Evolutionary conservation across 2,113 vertebrate species (phyloP).

Genomic region (Pollimyrus isidori): DNA sequence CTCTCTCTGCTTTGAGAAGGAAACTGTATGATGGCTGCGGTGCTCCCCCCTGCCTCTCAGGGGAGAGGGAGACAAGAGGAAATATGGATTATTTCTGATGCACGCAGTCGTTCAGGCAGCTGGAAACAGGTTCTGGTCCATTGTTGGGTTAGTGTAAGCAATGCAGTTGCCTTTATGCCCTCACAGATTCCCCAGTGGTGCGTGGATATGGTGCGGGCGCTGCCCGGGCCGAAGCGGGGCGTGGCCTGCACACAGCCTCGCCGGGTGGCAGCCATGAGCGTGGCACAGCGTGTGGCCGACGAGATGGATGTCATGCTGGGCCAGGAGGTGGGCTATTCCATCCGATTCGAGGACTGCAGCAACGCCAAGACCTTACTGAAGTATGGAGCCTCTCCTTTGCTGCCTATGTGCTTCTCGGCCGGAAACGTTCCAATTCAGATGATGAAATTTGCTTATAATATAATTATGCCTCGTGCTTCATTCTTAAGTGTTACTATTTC

Average conservation of each 20-base stretch:
- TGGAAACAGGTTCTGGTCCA: background rate
- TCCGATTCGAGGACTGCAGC: slow-evolving; percentile 96
- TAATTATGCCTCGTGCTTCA: background rate
- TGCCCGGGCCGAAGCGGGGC: slow-evolving; percentile 79
- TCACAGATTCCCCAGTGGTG: slow-evolving; percentile 94
- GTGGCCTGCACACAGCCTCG: slow-evolving; percentile 92
- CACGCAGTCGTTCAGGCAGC: background rate
- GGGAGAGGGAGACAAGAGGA: background rate
- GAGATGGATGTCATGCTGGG: slow-evolving; percentile 97
- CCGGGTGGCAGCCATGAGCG: slow-evolving; percentile 91
- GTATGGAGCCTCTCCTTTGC: slow-evolving; percentile 60
- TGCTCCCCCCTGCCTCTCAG: background rate
- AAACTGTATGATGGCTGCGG: background rate
- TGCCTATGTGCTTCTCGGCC: background rate
- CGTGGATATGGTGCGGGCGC: slow-evolving; percentile 81
- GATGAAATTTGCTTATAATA: background rate
- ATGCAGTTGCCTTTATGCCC: background rate
- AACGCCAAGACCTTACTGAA: slow-evolving; percentile 93
- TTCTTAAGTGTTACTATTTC: background rate
- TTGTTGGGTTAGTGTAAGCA: background rate
- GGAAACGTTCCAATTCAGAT: background rate
- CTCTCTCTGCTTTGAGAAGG: background rate
- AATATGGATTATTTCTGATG: background rate
- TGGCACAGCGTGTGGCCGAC: slow-evolving; percentile 90
- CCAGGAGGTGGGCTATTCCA: slow-evolving; percentile 93